These are phyloP conservation scores for Phenganax marumi DNA, from an alignment of 92 coral and sea anemone species.

Conservation along the genomic window DNA sequence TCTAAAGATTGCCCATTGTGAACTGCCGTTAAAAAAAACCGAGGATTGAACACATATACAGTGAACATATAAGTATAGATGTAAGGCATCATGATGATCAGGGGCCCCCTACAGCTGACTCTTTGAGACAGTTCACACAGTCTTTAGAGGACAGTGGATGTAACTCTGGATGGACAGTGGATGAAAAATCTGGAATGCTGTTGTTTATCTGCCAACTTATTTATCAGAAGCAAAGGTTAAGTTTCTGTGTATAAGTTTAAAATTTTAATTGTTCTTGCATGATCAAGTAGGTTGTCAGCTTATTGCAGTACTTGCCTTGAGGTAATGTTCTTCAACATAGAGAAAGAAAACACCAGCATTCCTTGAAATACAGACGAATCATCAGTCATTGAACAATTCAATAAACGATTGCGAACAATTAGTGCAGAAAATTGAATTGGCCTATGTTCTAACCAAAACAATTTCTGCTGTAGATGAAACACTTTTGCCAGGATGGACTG, in stretches of 20 bases:
- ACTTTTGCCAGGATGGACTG: slow-evolving; percentile 39
- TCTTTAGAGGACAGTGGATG: too few species aligned
- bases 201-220: too few species aligned
- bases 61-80: too few species aligned
- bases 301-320: neutral
- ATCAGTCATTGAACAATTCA: neutral
- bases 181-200: too few species aligned
- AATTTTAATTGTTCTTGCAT: neutral
- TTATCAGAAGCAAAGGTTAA: too few species aligned
- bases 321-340: neutral
- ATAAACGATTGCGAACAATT: neutral
- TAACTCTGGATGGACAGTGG: too few species aligned
- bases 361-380: neutral
- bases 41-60: too few species aligned
- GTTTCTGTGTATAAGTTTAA: neutral
- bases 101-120: too few species aligned
- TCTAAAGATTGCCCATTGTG: too few species aligned
- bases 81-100: too few species aligned
- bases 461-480: slow-evolving; percentile 13
- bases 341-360: slow-evolving; percentile 41
- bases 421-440: slow-evolving; percentile 29
- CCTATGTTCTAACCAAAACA: slow-evolving; percentile 31
- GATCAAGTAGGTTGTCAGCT: neutral
- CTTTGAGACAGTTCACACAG: too few species aligned
- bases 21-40: too few species aligned